Base-by-base conservation (phyloP, 2,888 invertebrate genomes). In the Dasysyrphus albostriatus region DNA sequence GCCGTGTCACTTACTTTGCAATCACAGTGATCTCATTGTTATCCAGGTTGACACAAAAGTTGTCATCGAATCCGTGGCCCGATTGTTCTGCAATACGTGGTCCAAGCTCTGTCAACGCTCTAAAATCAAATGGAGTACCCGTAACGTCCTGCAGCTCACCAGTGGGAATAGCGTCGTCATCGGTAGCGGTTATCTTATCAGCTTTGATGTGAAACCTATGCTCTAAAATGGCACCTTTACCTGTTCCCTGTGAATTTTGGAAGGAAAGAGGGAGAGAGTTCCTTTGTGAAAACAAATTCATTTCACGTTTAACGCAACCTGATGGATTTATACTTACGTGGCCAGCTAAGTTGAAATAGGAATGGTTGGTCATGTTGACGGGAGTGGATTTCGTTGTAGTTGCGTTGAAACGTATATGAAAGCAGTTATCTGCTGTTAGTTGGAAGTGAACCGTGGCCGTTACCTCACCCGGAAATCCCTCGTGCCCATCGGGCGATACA, bases 261-360 rank as follows among this genome's bases (percentile, higher is more conserved):
- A 0, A 16, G 5, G 9, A 29, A 29, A 9, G 14, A 0, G n/a
- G 12, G 61, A 34, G 70, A 44, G n/a, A 75, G 44, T 59, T 29
- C 47, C 59, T 67, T 59, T 73, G 59, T 78, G 47, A 61, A 78
- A 56, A 44, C n/a, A 63, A 39, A 56, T 39, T 51, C 54, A n/a
- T 54, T n/a, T 34, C 58, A 42, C 24, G 16, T 59, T n/a, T 29
- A 49, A 56, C 19, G 24, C 37, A 44, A 24, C 19, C 37, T 54
- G 24, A 24, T 24, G 44, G 16, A 39, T 63, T 39, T 44, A n/a
- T n/a, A 65, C 90, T 89, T 29, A 89, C 91, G 93, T 98, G 97
- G n/a, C 98, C 98, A 65, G 96, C 97, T 51, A 99, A 94, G 93
- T 99, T 99, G 92, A 98, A 98, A 92, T 97, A 98, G 1, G 96